Evolutionary conservation across 2,888 invertebrate species (phyloP).

Genomic region (Tetragonula carbonaria): DNA sequence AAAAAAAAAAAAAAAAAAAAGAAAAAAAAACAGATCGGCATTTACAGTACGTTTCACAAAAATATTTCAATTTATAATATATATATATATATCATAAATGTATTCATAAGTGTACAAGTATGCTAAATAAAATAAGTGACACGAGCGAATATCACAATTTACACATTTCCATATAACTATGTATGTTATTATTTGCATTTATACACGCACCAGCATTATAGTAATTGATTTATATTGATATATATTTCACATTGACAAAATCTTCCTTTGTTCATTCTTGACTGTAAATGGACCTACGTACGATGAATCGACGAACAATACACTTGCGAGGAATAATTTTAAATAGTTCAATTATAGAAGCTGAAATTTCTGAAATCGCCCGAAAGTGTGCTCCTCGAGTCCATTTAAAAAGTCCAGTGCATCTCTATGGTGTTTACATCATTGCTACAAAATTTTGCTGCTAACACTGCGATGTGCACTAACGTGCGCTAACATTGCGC

Average conservation of each 20-base stretch:
- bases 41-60: conserved; percentile 67
- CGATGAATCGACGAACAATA: conserved; percentile 52
- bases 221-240: conserved; percentile 34
- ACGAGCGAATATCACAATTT: conserved; percentile 59
- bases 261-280: conserved; percentile 57
- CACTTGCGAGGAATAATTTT: conserved; percentile 46
- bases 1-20: too few species aligned
- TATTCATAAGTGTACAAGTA: conserved; percentile 26
- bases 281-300: conserved; percentile 47
- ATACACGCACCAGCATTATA: conserved; percentile 56
- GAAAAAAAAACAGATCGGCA: neutral
- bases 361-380: conserved; percentile 60
- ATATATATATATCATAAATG: conserved; percentile 16
- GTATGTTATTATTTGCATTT: conserved; percentile 49
- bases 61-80: conserved; percentile 54
- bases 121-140: conserved; percentile 39
- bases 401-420: conserved; percentile 66
- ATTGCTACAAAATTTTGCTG: conserved; percentile 68
- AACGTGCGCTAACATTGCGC: neutral
- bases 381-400: conserved; percentile 65
- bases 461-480: conserved; percentile 20
- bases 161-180: conserved; percentile 58
- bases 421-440: conserved; percentile 61
- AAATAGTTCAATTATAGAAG: conserved; percentile 51
- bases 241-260: conserved; percentile 40